Conservation (phyloP, 2,113 vertebrate species). For the Rhodinocichla rosea region DNA sequence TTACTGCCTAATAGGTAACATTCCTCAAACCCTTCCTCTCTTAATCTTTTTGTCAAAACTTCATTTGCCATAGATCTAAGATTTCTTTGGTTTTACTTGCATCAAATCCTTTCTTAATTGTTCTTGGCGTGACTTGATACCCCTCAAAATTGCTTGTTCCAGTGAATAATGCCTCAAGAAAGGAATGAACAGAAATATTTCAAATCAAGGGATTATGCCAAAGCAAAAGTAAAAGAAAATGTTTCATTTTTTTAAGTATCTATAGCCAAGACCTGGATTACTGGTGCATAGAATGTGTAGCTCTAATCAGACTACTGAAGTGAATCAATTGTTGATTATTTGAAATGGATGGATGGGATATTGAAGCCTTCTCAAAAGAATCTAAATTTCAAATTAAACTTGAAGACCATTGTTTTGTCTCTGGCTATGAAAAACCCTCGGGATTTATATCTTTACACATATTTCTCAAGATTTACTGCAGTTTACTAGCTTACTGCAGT, state of each 20-base stretch:
- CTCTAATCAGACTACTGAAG: background rate
- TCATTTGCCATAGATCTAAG: background rate
- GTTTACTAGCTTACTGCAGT: background rate
- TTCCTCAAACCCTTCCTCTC: background rate
- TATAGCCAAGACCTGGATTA: background rate
- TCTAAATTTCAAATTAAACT: background rate
- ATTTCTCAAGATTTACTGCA: background rate
- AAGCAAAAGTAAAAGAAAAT: background rate
- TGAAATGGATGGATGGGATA: background rate
- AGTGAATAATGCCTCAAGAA: background rate
- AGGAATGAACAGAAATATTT: background rate
- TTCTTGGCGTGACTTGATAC: background rate
- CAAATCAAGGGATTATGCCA: background rate
- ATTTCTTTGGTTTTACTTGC: background rate
- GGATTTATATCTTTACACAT: background rate
- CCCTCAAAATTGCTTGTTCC: background rate
- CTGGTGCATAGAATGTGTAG: background rate
- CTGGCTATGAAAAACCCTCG: background rate
- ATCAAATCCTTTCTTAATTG: conserved; percentile 19
- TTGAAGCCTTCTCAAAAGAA: background rate
- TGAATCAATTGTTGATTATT: background rate
- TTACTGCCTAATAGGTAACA: background rate
- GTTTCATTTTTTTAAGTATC: background rate
- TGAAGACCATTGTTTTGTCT: background rate
- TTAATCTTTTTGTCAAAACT: background rate